Conservation (phyloP, 2,113 vertebrate genomes). For the Zeus faber region DNA sequence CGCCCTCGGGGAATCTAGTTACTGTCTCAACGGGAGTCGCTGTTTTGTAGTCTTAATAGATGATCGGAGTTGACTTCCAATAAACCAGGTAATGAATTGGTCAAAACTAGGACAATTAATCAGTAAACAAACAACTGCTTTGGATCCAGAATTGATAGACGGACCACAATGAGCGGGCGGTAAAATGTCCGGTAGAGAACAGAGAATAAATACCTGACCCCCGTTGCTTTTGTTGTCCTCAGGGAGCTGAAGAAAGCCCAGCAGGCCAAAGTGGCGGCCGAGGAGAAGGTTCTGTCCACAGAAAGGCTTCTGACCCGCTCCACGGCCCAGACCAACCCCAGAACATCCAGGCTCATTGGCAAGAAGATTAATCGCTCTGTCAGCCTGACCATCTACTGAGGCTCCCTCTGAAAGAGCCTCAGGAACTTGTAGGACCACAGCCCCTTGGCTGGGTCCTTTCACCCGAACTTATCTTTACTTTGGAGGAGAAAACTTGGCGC, state of each 20-base stretch:
- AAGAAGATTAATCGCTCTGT: slow-evolving; percentile 98
- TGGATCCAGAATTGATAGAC: no score
- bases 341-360: slow-evolving; percentile 86
- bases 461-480: not conserved
- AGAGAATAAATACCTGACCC: no score
- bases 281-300: slow-evolving; percentile 88
- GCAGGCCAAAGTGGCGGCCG: slow-evolving; percentile 89
- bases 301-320: slow-evolving; percentile 91
- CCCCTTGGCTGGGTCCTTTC: slow-evolving; percentile 22
- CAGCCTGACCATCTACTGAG: slow-evolving; percentile 95
- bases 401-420: slow-evolving; percentile 8
- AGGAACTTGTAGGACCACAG: slow-evolving; percentile 1
- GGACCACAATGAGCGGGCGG: no score
- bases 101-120: not conserved
- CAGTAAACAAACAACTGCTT: no score
- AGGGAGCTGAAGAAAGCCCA: slow-evolving; percentile 98
- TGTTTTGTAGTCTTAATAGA: no score
- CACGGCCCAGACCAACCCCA: slow-evolving; percentile 80
- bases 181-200: no score
- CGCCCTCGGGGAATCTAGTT: no score
- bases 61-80: no score
- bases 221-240: slow-evolving; percentile 23
- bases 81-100: no score
- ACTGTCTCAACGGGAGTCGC: no score
- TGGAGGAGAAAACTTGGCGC: not conserved